A percentile compares a stretch with the other conserved stretches of the same genome.
phyloP scores from a whole-genome alignment of 1,140 invertebrate species.

The Drosophila sucinea region DNA sequence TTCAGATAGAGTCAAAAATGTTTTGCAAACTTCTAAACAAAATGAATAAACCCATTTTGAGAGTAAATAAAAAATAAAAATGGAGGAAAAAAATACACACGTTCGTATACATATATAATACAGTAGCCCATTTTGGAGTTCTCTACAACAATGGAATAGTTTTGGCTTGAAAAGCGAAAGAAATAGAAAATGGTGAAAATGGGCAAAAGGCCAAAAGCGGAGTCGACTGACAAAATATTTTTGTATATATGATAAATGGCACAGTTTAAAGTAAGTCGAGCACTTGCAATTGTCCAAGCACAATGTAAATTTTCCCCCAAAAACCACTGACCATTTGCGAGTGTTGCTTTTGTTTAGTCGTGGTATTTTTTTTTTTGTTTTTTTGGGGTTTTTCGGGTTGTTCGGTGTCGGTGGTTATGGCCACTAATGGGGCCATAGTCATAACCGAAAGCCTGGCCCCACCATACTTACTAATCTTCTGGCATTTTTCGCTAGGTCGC shows the following conservation, averaged over 20 bases:
- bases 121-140: constrained; percentile 67
- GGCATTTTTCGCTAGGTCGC: constrained; percentile 65
- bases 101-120: constrained; percentile 34
- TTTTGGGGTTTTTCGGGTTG: background rate
- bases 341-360: constrained; percentile 15
- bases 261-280: constrained; percentile 72
- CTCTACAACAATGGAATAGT: constrained; percentile 46
- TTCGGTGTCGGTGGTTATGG: background rate
- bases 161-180: constrained; percentile 70
- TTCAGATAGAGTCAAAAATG: too few relatives aligned
- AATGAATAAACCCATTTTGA: background rate
- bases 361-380: background rate
- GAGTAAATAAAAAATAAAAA: background rate
- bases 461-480: constrained; percentile 23
- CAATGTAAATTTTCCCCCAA: constrained; percentile 67
- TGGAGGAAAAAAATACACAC: background rate
- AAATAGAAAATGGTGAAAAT: constrained; percentile 75
- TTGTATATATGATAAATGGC: constrained; percentile 80
- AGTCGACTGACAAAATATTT: constrained; percentile 69
- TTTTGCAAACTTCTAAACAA: too few relatives aligned
- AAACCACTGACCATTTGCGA: constrained; percentile 58
- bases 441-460: constrained; percentile 32
- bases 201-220: constrained; percentile 68
- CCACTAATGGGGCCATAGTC: constrained; percentile 46
- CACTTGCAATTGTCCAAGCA: constrained; percentile 72